phyloP scores from a whole-genome alignment of 2,113 vertebrate genomes.

The Rhombomys opimus region DNA sequence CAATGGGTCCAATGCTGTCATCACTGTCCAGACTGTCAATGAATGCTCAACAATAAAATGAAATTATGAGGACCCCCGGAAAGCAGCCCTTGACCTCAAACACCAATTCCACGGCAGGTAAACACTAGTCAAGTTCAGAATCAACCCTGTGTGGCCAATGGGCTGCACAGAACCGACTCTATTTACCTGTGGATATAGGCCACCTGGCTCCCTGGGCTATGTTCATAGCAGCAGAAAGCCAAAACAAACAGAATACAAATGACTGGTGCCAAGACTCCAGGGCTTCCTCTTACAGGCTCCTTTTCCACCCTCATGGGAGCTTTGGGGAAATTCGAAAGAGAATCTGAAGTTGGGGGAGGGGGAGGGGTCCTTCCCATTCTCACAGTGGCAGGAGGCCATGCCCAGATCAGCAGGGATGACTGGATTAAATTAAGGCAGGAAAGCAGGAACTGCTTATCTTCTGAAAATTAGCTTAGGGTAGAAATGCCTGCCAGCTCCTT shows the following conservation, averaged over 20 bases:
- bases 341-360: not conserved
- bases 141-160: not conserved
- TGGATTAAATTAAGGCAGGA: not conserved
- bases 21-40: not conserved
- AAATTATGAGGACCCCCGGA: not conserved
- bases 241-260: not conserved
- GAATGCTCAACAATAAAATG: not conserved
- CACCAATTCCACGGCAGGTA: not conserved
- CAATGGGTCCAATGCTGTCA: not conserved
- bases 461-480: slow-evolving; percentile 12
- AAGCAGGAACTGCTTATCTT: not conserved
- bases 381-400: not conserved
- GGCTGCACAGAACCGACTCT: not conserved
- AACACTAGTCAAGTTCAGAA: not conserved
- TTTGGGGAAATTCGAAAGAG: not conserved
- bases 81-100: slow-evolving; percentile 5
- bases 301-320: not conserved
- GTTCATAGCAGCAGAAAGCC: not conserved
- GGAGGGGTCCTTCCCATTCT: not conserved
- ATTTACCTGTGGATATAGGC: not conserved
- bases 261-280: not conserved
- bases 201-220: not conserved
- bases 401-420: not conserved
- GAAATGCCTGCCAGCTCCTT: not conserved
- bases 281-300: not conserved